A percentile compares a stretch with the other conserved stretches of the same genome.
Conservation (phyloP, 2,888 invertebrate genomes). For the Lithophane socia region DNA sequence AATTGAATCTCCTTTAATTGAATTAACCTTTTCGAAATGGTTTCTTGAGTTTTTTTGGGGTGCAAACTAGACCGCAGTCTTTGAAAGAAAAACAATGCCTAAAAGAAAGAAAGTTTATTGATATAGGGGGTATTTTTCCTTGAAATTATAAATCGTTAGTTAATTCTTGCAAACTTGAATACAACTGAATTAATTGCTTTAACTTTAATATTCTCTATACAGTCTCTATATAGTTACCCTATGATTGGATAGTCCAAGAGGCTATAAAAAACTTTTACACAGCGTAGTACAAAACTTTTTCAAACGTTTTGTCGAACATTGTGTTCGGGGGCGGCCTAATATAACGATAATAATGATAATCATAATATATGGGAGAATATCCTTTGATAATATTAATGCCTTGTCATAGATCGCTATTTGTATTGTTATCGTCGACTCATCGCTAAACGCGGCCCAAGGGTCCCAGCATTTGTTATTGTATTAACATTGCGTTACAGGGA, state of each 20-base stretch:
- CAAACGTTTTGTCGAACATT: too few species aligned
- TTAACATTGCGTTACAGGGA: constrained; percentile 25
- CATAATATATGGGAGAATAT: too few species aligned
- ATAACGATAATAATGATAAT: constrained; percentile 23
- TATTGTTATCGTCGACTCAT: constrained; percentile 49
- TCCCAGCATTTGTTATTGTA: constrained; percentile 29
- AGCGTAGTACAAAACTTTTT: constrained; percentile 6
- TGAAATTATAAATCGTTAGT: too few species aligned
- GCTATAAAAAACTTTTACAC: background rate
- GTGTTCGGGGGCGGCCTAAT: background rate
- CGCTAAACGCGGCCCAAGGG: constrained; percentile 51
- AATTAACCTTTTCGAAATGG: background rate
- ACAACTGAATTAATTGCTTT: background rate
- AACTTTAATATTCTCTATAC: background rate
- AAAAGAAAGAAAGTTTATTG: too few species aligned
- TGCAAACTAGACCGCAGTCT: too few species aligned
- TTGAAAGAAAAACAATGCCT: too few species aligned
- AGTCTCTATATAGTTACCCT: too few species aligned
- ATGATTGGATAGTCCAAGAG: background rate
- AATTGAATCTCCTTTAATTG: constrained; percentile 7
- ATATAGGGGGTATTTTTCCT: too few species aligned
- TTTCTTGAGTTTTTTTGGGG: too few species aligned
- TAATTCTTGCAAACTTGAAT: too few species aligned
- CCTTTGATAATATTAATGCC: constrained; percentile 44
- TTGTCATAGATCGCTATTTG: constrained; percentile 48